Conservation (phyloP, 1,140 invertebrate species). For the Zaprionus gabonicus region DNA sequence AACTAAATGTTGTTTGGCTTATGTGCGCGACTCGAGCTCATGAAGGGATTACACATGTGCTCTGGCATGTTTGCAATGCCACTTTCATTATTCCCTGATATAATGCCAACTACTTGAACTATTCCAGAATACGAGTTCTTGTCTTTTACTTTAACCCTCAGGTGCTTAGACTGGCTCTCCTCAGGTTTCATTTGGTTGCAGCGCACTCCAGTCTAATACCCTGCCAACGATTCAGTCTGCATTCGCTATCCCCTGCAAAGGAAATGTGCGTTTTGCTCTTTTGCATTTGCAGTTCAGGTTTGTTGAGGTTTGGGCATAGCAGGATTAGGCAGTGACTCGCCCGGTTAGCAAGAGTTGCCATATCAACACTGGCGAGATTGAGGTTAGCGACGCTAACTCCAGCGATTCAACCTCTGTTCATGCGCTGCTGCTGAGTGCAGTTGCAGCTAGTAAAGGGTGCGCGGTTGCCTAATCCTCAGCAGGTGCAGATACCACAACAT, state of each 20-base stretch:
- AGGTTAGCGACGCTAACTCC: constrained; percentile 69
- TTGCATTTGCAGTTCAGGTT: constrained; percentile 59
- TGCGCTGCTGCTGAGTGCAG: constrained; percentile 15
- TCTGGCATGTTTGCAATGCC: background rate
- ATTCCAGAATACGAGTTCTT: background rate
- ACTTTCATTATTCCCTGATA: background rate
- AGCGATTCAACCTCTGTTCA: constrained; percentile 38
- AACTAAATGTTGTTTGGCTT: constrained; percentile 4
- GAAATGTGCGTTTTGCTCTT: constrained; percentile 48
- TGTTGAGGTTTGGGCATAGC: constrained; percentile 33
- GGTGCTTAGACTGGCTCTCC: background rate
- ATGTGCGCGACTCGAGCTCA: background rate
- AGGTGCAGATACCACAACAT: constrained; percentile 40
- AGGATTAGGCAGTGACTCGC: constrained; percentile 61
- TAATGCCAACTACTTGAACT: background rate
- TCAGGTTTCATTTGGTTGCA: background rate
- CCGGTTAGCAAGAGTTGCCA: constrained; percentile 54
- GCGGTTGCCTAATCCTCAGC: constrained; percentile 46
- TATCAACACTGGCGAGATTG: constrained; percentile 75
- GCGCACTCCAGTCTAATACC: background rate
- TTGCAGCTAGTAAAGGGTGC: constrained; percentile 13
- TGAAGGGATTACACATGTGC: background rate
- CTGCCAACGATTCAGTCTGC: background rate
- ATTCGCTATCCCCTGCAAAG: constrained; percentile 32
- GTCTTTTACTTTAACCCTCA: background rate